Percentiles rank a stretch among this genome's conserved stretches.
Evolutionary conservation across 2,888 invertebrate species (phyloP).

Genomic region (Agriopis marginaria): DNA sequence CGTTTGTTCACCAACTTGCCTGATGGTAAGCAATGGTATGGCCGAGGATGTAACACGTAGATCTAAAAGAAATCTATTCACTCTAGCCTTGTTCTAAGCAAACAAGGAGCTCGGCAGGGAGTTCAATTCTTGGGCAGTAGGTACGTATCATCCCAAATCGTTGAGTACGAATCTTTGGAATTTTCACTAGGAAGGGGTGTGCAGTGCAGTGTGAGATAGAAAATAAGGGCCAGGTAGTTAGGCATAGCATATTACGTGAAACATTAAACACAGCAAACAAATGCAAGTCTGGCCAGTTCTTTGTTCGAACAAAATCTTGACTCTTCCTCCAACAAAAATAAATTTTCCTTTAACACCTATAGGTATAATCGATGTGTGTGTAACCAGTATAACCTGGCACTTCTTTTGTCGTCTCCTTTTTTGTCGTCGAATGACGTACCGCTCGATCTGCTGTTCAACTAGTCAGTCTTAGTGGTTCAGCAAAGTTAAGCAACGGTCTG

Average conservation of each 20-base stretch:
- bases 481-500: not conserved
- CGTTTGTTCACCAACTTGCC: too few species aligned
- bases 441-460: not conserved
- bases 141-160: too few species aligned
- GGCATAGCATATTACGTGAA: not conserved
- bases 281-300: not conserved
- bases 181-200: too few species aligned
- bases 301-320: not conserved
- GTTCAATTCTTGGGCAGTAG: too few species aligned
- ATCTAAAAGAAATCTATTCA: too few species aligned
- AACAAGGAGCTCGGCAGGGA: too few species aligned
- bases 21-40: too few species aligned
- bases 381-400: slow-evolving; percentile 44
- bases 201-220: too few species aligned
- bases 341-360: slow-evolving; percentile 39
- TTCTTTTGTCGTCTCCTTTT: slow-evolving; percentile 19
- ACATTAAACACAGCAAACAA: not conserved
- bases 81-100: too few species aligned
- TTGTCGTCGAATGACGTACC: not conserved
- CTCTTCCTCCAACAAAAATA: slow-evolving; percentile 48
- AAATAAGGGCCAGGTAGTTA: too few species aligned
- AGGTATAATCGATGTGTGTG: slow-evolving; percentile 43
- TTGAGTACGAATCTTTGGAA: too few species aligned
- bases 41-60: too few species aligned
- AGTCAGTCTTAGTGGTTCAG: not conserved